Conservation (phyloP, 2,113 vertebrate genomes). For the Shinisaurus crocodilurus region DNA sequence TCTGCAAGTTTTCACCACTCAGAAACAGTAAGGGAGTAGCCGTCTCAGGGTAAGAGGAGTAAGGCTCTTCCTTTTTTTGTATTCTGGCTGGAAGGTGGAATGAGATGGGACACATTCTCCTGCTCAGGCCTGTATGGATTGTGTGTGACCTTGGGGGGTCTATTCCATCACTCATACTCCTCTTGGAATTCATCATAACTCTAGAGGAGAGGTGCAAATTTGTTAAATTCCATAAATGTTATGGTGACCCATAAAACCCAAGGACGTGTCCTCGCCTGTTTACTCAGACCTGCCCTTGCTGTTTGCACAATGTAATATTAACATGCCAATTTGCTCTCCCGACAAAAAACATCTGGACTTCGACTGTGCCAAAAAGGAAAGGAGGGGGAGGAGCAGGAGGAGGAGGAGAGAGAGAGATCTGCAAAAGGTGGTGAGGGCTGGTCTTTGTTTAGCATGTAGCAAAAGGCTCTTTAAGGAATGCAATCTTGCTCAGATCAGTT, state of each 20-base stretch:
- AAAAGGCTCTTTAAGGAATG: constrained; percentile 69
- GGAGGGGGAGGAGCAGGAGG: constrained; percentile 49
- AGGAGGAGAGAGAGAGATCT: constrained; percentile 53
- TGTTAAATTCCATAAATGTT: constrained; percentile 85
- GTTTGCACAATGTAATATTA: constrained; percentile 82
- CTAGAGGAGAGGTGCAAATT: constrained; percentile 76
- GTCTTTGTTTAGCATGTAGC: constrained; percentile 61
- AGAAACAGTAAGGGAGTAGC: background rate
- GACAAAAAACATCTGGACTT: constrained; percentile 88
- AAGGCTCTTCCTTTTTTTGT: background rate
- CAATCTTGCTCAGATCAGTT: constrained; percentile 67
- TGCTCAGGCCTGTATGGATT: background rate
- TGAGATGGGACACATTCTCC: too few species aligned
- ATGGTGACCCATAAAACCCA: constrained; percentile 83
- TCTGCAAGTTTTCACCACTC: too few species aligned
- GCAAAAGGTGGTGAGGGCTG: constrained; percentile 62
- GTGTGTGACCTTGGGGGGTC: constrained; percentile 1
- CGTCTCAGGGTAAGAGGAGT: too few species aligned
- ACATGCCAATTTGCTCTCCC: constrained; percentile 85
- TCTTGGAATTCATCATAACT: constrained; percentile 73
- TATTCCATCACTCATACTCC: constrained; percentile 53
- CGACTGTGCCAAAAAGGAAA: constrained; percentile 76
- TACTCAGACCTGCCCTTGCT: constrained; percentile 77
- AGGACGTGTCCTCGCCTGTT: constrained; percentile 79
- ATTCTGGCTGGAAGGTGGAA: background rate